Evolutionary conservation across 2,797 vertebrate species (phyloP), one percentile per base, ranked within the genome.

Genomic region (Spondyliosoma cantharus): DNA sequence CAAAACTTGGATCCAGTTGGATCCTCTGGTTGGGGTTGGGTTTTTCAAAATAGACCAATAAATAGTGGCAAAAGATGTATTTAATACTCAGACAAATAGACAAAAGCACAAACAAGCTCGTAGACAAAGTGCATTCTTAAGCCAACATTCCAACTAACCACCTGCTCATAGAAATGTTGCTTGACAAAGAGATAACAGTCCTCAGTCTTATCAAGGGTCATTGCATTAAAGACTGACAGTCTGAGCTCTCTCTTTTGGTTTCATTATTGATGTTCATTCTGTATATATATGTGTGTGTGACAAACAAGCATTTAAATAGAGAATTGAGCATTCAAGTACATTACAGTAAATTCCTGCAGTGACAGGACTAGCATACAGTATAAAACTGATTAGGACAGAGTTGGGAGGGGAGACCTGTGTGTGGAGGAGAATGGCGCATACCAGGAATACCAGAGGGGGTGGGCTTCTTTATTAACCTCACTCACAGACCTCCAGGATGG

Each of bases 381-480:
- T 56, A 17, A 27, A 61, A 70, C 49, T 42, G 53, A 71, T 79
- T 32, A 66, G 53, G 53, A 64, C 29, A 71, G 53, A 67, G n/a
- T 13, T 72, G 45, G 58, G 67, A 76, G 73, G 69, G 20, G 7
- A 76, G 27, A 29, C 52, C 46, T 43, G 53, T 43, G 67, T 45
- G 74, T 46, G 70, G 19, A 29, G 57, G 81, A 82, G 84, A 84
- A 79, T 5, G 29, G 59, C 59, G 84, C 91, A 93, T 93, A 86
- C 92, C 91, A 93, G 82, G 78, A 90, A 94, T 94, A 89, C 92
- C 91, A 86, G 84, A 86, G 85, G 83, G 77, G 89, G 83, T 76
- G 85, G 87, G 82, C 82, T 89, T 86, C 86, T 91, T 91, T 91
- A 91, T 93, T 91, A 91, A 90, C 84, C 86, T 87, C 77, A 72